These are phyloP conservation scores for Entomobrya multifasciata DNA, from an alignment of 2,888 invertebrate genomes.

Conservation along the genomic window DNA sequence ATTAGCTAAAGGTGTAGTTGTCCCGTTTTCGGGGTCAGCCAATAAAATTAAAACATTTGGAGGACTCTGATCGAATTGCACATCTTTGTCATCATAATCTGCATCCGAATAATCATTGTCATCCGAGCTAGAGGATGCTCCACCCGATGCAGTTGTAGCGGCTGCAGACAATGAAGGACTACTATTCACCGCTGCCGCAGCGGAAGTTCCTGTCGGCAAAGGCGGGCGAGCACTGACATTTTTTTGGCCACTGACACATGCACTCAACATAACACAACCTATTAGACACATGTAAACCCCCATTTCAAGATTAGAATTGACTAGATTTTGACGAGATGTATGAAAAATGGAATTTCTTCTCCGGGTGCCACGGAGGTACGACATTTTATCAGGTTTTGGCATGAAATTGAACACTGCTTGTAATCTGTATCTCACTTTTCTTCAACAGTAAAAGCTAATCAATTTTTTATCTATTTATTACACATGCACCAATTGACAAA, in stretches of 20 bases:
- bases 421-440: background rate
- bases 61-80: slow-evolving; percentile 73
- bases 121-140: background rate
- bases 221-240: slow-evolving; percentile 8
- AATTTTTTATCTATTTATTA: background rate
- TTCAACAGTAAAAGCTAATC: background rate
- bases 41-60: slow-evolving; percentile 75
- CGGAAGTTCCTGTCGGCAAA: slow-evolving; percentile 5
- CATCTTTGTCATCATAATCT: slow-evolving; percentile 72
- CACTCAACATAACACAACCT: slow-evolving; percentile 38
- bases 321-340: slow-evolving; percentile 51
- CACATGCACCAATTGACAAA: background rate
- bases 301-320: slow-evolving; percentile 32
- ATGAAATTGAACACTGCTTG: background rate
- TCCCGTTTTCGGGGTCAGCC: slow-evolving; percentile 70
- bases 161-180: slow-evolving; percentile 4
- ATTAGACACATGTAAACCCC: slow-evolving; percentile 20
- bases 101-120: slow-evolving; percentile 70
- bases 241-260: slow-evolving; percentile 52
- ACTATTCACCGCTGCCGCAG: slow-evolving; percentile 50
- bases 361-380: background rate
- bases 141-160: slow-evolving; percentile 8
- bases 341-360: background rate
- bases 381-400: slow-evolving; percentile 34
- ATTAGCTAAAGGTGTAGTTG: slow-evolving; percentile 69